phyloP scores from a whole-genome alignment of 2,888 invertebrate species.

The Tenthredo amoena region DNA sequence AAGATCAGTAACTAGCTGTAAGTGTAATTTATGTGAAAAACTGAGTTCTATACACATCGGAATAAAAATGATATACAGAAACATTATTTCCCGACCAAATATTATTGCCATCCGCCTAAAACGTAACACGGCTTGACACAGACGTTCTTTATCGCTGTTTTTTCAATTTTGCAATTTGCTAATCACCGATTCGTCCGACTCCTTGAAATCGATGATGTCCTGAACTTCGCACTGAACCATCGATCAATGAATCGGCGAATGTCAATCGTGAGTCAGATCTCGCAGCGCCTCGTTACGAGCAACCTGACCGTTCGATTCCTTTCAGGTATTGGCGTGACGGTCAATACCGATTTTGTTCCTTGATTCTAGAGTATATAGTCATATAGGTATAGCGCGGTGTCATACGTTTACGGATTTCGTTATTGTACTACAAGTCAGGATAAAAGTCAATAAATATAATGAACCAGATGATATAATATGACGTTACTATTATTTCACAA shows the following conservation, averaged over 20 bases:
- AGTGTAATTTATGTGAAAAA: no score
- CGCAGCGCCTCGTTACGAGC: neutral
- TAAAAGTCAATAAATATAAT: neutral
- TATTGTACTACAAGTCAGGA: neutral
- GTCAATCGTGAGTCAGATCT: neutral
- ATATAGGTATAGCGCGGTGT: no score
- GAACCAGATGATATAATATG: no score
- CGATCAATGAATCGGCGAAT: neutral
- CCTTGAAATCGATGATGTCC: conserved; percentile 60
- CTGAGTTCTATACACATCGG: no score
- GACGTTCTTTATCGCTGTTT: no score
- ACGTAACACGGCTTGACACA: no score
- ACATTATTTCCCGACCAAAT: no score
- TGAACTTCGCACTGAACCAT: neutral
- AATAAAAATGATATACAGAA: no score
- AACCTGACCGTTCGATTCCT: neutral
- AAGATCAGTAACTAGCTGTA: no score
- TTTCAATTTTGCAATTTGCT: conserved; percentile 65
- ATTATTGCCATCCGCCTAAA: no score
- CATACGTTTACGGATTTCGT: no score
- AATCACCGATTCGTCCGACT: conserved; percentile 75
- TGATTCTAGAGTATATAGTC: neutral
- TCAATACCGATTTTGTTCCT: neutral
- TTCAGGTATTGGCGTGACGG: neutral
- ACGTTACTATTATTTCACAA: neutral